A percentile compares a stretch with the other conserved stretches of the same genome.
These are phyloP conservation scores for Hycleus cichorii DNA, from an alignment of 1,140 invertebrate species.

Conservation along the genomic window DNA sequence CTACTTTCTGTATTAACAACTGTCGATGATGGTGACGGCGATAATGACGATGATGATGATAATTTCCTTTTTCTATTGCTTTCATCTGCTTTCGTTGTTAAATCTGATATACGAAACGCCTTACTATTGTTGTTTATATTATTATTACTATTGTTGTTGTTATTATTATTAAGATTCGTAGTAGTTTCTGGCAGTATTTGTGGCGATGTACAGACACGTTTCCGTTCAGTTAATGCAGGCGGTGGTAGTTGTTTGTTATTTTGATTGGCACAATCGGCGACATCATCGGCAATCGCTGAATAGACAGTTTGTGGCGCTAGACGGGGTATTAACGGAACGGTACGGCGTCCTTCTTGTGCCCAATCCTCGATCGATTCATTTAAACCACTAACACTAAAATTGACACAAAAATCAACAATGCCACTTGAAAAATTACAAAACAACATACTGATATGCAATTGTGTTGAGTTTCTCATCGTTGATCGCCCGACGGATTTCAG, in stretches of 20 bases:
- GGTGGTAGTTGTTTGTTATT: constrained; percentile 42
- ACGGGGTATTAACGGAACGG: constrained; percentile 72
- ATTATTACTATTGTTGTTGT: background rate
- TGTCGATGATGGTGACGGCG: too few species aligned
- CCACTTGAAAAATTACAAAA: background rate
- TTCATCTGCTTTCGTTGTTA: constrained; percentile 29
- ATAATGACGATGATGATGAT: constrained; percentile 2
- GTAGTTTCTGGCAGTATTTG: constrained; percentile 15
- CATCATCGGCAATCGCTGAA: constrained; percentile 72
- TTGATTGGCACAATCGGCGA: constrained; percentile 46
- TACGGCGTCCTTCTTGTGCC: constrained; percentile 75
- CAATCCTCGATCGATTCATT: constrained; percentile 70
- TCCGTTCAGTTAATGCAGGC: constrained; percentile 37
- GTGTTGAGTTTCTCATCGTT: constrained; percentile 84
- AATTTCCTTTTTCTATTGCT: constrained; percentile 34
- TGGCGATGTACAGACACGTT: constrained; percentile 19
- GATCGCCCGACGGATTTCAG: constrained; percentile 80
- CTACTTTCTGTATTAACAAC: constrained; percentile 25
- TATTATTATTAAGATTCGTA: background rate
- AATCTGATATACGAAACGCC: constrained; percentile 22
- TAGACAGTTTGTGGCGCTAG: constrained; percentile 76
- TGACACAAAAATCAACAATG: background rate
- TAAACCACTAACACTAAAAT: constrained; percentile 65
- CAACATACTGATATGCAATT: constrained; percentile 76
- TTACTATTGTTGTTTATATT: background rate